These are phyloP conservation scores for Diphyllodes magnificus DNA, from an alignment of 2,113 vertebrate genomes.

Conservation along the genomic window DNA sequence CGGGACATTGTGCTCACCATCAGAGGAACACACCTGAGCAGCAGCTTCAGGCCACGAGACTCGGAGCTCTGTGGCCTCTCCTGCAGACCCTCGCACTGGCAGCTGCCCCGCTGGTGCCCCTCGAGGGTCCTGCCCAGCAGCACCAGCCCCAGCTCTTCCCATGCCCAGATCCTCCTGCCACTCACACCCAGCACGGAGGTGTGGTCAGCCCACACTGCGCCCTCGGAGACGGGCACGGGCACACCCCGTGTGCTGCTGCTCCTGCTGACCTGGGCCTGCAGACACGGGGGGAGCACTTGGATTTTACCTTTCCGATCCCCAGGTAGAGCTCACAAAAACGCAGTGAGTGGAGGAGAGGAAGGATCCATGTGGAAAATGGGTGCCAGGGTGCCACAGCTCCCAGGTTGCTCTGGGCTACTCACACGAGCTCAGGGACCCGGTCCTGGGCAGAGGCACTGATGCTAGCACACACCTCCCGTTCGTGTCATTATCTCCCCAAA, in stretches of 20 bases:
- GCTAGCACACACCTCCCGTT: too few species aligned
- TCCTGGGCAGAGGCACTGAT: not conserved
- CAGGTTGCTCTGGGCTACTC: not conserved
- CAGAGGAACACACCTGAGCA: not conserved
- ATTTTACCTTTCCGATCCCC: accelerated
- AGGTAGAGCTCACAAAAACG: accelerated
- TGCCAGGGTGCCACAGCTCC: not conserved
- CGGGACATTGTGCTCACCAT: accelerated
- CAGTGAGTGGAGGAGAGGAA: accelerated
- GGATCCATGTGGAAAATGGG: accelerated
- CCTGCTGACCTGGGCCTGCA: not conserved
- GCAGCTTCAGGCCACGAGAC: accelerated
- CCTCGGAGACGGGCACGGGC: accelerated
- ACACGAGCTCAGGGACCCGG: accelerated
- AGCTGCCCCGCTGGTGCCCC: not conserved
- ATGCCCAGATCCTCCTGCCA: not conserved
- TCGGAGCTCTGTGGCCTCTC: not conserved
- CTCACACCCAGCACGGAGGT: accelerated
- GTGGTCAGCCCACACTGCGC: accelerated
- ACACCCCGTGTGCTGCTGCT: accelerated
- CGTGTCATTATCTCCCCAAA: not conserved
- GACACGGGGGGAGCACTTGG: accelerated
- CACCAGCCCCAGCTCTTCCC: not conserved
- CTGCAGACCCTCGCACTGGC: accelerated
- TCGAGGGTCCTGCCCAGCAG: not conserved